Conservation (phyloP, 2,888 invertebrate species). For the Euzetes globulus region DNA sequence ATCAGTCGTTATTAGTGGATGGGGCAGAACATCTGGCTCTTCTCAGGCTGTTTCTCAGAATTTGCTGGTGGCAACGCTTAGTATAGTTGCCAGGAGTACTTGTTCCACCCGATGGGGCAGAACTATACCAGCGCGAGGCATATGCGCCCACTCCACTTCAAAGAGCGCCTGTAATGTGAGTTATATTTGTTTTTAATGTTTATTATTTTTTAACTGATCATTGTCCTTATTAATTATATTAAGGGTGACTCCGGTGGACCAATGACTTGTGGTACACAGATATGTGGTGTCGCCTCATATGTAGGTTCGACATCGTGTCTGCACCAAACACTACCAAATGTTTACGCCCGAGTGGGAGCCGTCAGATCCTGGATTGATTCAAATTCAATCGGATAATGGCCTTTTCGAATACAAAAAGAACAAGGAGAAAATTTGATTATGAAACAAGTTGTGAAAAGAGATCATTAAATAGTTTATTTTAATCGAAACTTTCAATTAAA, state of each 20-base stretch:
- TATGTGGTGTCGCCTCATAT: conserved; percentile 21
- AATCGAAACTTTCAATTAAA: too few relatives aligned
- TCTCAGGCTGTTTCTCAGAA: background rate
- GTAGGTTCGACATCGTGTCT: conserved; percentile 14
- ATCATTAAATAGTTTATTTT: too few relatives aligned
- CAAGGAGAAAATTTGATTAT: too few relatives aligned
- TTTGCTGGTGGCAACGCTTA: background rate
- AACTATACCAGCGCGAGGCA: conserved; percentile 1
- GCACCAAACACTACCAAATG: background rate
- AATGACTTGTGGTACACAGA: background rate
- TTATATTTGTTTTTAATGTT: background rate
- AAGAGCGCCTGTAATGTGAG: conserved; percentile 14
- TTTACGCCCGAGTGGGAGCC: conserved; percentile 14
- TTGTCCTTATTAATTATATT: too few relatives aligned
- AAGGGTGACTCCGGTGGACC: conserved; percentile 18
- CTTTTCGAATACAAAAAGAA: too few relatives aligned
- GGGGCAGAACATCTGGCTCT: background rate
- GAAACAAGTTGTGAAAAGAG: too few relatives aligned
- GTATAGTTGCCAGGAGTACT: background rate
- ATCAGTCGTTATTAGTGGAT: conserved; percentile 9
- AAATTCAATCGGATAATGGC: background rate
- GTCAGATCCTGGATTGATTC: background rate
- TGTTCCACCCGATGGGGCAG: conserved; percentile 12
- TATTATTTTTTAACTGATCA: too few relatives aligned
- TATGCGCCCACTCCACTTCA: conserved; percentile 11